A percentile compares a stretch with the other conserved stretches of the same genome.
These are phyloP conservation scores for Zaprionus davidi DNA, from an alignment of 1,140 invertebrate genomes.

Conservation along the genomic window DNA sequence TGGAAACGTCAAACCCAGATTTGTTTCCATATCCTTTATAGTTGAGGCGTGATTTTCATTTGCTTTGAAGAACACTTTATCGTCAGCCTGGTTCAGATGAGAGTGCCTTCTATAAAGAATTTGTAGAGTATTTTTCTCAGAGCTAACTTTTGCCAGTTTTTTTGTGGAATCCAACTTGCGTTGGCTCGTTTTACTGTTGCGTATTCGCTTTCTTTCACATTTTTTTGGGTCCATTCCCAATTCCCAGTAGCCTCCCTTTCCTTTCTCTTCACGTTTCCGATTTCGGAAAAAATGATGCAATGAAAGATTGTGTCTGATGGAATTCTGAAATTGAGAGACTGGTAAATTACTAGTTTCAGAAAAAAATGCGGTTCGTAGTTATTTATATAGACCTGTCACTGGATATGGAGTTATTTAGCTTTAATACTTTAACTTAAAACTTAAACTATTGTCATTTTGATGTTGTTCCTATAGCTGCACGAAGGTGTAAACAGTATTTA, in stretches of 20 bases:
- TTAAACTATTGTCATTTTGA: too few relatives aligned
- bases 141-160: background rate
- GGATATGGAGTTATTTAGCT: too few relatives aligned
- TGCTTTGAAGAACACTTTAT: background rate
- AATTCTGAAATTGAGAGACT: conserved; percentile 65
- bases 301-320: conserved; percentile 81
- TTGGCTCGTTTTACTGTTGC: conserved; percentile 68
- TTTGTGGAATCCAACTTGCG: conserved; percentile 16
- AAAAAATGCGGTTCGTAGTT: background rate
- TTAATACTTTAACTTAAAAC: too few relatives aligned
- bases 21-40: conserved; percentile 5
- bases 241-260: conserved; percentile 83
- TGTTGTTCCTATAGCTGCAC: too few relatives aligned
- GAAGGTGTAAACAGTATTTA: too few relatives aligned
- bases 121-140: background rate
- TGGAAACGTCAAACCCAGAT: conserved; percentile 14
- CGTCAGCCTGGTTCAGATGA: background rate
- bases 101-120: background rate
- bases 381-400: background rate
- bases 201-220: conserved; percentile 74
- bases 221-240: conserved; percentile 78
- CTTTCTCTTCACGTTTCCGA: conserved; percentile 78
- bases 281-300: conserved; percentile 82
- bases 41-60: background rate
- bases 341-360: background rate